Evolutionary conservation across 1,140 invertebrate genomes (phyloP).

Genomic region (Tetramorium simillimum): DNA sequence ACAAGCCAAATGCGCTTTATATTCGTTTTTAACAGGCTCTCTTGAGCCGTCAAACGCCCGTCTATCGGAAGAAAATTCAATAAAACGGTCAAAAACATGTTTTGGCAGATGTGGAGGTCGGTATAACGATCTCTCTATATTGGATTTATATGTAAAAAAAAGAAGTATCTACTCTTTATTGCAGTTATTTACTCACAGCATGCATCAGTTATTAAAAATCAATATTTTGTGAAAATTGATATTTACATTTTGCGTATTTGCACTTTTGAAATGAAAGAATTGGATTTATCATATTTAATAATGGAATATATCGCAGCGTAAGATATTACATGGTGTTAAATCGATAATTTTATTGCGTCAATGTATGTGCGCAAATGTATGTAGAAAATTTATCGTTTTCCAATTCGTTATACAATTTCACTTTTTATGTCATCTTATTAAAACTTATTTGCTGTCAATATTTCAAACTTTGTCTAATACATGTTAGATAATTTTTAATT

Average conservation of each 20-base stretch:
- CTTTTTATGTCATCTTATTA: background rate
- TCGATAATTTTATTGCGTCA: conserved; percentile 3
- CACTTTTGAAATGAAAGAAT: background rate
- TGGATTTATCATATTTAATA: conserved; percentile 24
- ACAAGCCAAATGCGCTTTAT: conserved; percentile 55
- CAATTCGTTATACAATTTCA: background rate
- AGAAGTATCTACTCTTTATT: conserved; percentile 42
- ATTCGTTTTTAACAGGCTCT: conserved; percentile 57
- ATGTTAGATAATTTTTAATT: background rate
- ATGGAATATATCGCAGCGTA: background rate
- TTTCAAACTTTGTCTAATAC: background rate
- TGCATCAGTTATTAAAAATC: conserved; percentile 52
- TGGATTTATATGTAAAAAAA: conserved; percentile 44
- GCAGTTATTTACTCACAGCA: conserved; percentile 39
- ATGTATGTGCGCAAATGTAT: background rate
- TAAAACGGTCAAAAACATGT: conserved; percentile 59
- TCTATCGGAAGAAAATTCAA: conserved; percentile 56
- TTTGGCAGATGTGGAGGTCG: conserved; percentile 43
- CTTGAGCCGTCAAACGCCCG: conserved; percentile 54
- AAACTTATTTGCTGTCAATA: conserved; percentile 1
- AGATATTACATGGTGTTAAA: background rate
- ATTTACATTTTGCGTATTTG: conserved; percentile 44
- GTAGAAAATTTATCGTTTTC: background rate
- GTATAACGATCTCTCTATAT: conserved; percentile 32
- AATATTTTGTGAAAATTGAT: conserved; percentile 43